Evolutionary conservation across 2,888 invertebrate species (phyloP).

Genomic region (Eupithecia tripunctaria): DNA sequence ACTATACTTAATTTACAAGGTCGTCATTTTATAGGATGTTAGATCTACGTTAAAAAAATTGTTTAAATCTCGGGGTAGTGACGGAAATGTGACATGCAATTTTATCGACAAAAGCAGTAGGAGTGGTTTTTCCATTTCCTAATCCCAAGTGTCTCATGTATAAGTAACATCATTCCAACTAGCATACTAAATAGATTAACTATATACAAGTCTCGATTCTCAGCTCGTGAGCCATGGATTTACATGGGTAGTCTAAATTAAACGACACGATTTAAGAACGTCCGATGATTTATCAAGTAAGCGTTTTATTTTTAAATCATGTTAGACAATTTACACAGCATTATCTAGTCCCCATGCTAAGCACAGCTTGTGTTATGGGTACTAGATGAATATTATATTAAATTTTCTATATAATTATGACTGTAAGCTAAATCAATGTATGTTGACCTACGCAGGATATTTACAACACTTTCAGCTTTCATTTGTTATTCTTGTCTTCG

Average conservation of each 20-base stretch:
- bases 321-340: too few relatives aligned
- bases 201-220: neutral
- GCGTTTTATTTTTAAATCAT: too few relatives aligned
- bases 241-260: neutral
- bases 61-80: slow-evolving; percentile 10
- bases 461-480: neutral
- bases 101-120: slow-evolving; percentile 25
- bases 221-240: neutral
- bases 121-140: slow-evolving; percentile 11
- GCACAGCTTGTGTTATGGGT: too few relatives aligned
- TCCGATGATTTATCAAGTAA: neutral
- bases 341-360: too few relatives aligned
- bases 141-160: neutral
- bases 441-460: neutral
- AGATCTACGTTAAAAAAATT: neutral
- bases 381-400: too few relatives aligned
- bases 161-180: neutral
- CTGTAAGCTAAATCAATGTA: neutral
- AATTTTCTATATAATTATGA: neutral
- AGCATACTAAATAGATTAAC: neutral
- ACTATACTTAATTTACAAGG: slow-evolving; percentile 24
- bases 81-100: slow-evolving; percentile 16
- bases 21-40: neutral
- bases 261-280: neutral
- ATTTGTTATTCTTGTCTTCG: neutral